phyloP scores from a whole-genome alignment of 2,888 invertebrate species.

The Mythimna ferrago region DNA sequence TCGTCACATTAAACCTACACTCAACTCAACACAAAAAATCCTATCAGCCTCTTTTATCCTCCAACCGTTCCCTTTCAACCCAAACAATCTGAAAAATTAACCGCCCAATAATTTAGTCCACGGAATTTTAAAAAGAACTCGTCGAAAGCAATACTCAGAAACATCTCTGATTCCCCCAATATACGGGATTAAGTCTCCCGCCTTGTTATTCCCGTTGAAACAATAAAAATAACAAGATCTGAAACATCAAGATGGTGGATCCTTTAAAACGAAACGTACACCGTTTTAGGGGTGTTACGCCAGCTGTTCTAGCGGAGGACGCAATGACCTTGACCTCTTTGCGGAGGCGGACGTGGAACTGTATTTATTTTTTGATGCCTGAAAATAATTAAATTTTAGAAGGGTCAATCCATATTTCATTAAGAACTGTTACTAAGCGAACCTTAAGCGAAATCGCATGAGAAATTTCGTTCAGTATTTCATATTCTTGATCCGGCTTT shows the following conservation, averaged over 20 bases:
- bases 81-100: constrained; percentile 40
- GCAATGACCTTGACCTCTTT: background rate
- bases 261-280: constrained; percentile 70
- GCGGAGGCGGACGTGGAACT: background rate
- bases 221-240: constrained; percentile 67
- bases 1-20: background rate
- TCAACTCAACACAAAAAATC: constrained; percentile 10
- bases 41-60: background rate
- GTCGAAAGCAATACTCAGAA: constrained; percentile 14
- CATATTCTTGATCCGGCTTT: no score
- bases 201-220: constrained; percentile 49
- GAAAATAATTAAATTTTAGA: no score
- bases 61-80: constrained; percentile 5
- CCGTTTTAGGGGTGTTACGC: constrained; percentile 10
- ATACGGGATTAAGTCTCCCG: constrained; percentile 53
- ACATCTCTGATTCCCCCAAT: constrained; percentile 40
- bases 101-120: constrained; percentile 23
- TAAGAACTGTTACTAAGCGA: no score
- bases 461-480: no score
- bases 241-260: constrained; percentile 63
- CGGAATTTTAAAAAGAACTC: constrained; percentile 20
- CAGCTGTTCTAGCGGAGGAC: background rate
- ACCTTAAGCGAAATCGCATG: no score
- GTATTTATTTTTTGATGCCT: no score
- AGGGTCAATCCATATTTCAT: no score